Base-by-base conservation (phyloP, 1,140 invertebrate genomes). In the Charaxes varanes region DNA sequence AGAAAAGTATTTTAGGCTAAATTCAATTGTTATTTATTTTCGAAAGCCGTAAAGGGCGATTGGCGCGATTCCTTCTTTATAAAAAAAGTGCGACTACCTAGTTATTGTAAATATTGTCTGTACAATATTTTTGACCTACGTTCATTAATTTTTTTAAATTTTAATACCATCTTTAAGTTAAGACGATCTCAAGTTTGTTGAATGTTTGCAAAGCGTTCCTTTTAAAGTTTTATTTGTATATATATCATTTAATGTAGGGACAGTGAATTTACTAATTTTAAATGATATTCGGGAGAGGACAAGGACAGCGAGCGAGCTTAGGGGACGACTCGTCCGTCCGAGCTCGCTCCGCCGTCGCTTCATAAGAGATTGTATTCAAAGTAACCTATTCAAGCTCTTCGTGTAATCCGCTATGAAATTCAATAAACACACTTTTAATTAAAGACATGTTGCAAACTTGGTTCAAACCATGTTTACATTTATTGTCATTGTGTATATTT, bases 201-300 rank as follows among this genome's bases (percentile, higher is more conserved):
- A 78, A 82, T 82, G 76, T 82, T 82, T 82, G 71, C 78, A 78
- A 82, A 82, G 78, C 78, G 78, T 82, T 82, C 78, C 76, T 82
- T 81, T 81, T 78, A 82, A 82, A 80, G 73, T 78, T 82, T 82
- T 82, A 82, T 82, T 78, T 82, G 78, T 82, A 82, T 77, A 80
- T 82, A 82, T 82, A 68, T 74, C 54, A 58, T 79, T 70, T 71
- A 74, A 66, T 66, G 65, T 82, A 82, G 73, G 71, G 60, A 77
- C 77, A 71, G 64, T 79, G 74, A 77, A 74, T 82, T 77, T 47
- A 77, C 60, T 80, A 70, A 71, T 77, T 73, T 53, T 76, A 60
- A 41, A 65, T 57, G 45, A 35, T 71, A 62, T 59, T 53, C 57
- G 59, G 57, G 37, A 38, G 38, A 33, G 35, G 24, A 35, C 27